Conservation (phyloP, 2,113 vertebrate genomes). For the Erpornis zantholeuca region DNA sequence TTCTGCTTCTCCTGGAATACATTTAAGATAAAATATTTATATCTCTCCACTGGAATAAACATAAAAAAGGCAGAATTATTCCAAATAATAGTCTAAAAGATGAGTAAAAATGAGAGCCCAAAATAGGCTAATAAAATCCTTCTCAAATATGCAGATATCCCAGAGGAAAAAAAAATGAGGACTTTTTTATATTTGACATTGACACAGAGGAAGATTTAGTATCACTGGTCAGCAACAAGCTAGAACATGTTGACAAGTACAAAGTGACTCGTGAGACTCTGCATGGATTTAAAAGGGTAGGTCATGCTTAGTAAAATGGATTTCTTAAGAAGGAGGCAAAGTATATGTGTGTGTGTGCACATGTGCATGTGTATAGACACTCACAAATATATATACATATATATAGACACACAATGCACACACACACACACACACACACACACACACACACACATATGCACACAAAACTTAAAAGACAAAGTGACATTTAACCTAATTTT, state of each 20-base stretch:
- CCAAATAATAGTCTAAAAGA: slow-evolving; percentile 7
- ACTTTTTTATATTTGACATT: not conserved
- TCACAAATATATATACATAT: no score
- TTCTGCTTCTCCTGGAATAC: not conserved
- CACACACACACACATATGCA: no score
- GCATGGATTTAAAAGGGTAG: not conserved
- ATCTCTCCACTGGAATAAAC: not conserved
- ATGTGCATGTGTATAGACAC: no score
- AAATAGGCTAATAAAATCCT: not conserved
- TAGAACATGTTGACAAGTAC: not conserved
- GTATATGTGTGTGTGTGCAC: not conserved
- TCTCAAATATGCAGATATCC: not conserved
- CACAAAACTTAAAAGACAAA: not conserved
- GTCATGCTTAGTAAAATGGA: not conserved
- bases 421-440: no score
- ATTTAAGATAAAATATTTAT: slow-evolving; percentile 64
- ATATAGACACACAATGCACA: not conserved
- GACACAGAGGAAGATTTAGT: not conserved
- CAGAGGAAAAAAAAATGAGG: not conserved
- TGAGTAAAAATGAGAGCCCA: not conserved
- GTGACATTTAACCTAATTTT: not conserved
- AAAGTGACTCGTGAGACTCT: not conserved
- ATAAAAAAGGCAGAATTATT: slow-evolving; percentile 27
- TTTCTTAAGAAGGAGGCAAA: not conserved
- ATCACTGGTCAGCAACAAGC: not conserved